Evolutionary conservation across 2,888 invertebrate species (phyloP), one percentile per base, ranked within the genome.

Genomic region (Ormyrus thymus): DNA sequence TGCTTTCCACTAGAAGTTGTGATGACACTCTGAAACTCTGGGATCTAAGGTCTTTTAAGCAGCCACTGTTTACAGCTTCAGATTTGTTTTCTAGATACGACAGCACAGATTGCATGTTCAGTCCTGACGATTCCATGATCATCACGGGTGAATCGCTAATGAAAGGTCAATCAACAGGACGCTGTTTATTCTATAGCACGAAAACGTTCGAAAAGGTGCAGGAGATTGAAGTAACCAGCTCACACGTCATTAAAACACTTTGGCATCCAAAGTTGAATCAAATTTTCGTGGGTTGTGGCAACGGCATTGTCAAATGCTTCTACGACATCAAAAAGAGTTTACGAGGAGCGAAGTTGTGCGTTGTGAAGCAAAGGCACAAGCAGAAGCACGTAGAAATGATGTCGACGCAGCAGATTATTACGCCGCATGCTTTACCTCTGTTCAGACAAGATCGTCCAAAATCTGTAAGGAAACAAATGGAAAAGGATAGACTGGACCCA

Each of bases 201-300:
- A 93, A 94, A 76, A 96, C 94, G 0, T 96, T 96, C 84, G 93
- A 96, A 43, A 87, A 93, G 50, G 92, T 96, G 0, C 93, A 94
- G 58, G 93, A 94, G 81, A 93, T 98, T 75, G 93, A 94, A 8
- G 95, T 97, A 0, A 93, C 95, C 0, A 93, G 95, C 85, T 95
- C 96, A 0, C 96, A 96, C 83, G 94, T 97, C 0, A 96, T 99
- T 0, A 96, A 98, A 87, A 93, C 95, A 0, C 89, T 96, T 0
- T 99, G 99, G 99, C 99, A 99, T 91, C 96, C 99, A 0, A 97
- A 97, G 88, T 90, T 99, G n/a, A 99, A 99, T 88, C 99, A 99
- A 89, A 94, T 99, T 59, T 96, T 98, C 82, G 94, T 97, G 0
- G 97, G 98, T 0, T 96, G 97, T 84, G 97, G 97, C 0, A 96